Conservation (phyloP, 2,888 invertebrate genomes). For the Agrochola lota region DNA sequence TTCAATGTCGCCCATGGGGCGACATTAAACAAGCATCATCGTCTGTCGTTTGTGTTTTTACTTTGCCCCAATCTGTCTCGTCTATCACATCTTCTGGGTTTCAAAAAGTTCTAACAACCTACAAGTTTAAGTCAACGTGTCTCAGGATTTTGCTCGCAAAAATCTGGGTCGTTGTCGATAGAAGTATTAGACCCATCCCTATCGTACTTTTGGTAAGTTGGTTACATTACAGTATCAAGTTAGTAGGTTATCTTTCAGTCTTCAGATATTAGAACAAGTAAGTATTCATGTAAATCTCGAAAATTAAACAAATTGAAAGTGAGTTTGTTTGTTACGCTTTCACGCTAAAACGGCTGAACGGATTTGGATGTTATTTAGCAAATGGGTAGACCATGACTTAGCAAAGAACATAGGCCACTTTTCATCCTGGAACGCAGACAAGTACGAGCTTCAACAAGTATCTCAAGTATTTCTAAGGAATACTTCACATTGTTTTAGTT, state of each 20-base stretch:
- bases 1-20: no score
- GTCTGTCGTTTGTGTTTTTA: no score
- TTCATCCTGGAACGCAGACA: background rate
- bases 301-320: background rate
- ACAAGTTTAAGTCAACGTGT: background rate
- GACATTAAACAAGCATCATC: no score
- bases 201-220: background rate
- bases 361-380: no score
- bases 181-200: background rate
- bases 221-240: background rate
- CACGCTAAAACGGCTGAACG: no score
- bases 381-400: no score
- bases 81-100: background rate
- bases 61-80: no score
- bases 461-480: slow-evolving; percentile 19
- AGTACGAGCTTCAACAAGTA: slow-evolving; percentile 6
- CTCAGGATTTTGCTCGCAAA: background rate
- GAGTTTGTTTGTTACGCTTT: no score
- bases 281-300: slow-evolving; percentile 9
- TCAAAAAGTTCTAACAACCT: background rate
- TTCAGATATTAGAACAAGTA: background rate
- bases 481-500: slow-evolving; percentile 14
- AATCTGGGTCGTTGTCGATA: background rate
- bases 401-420: no score
- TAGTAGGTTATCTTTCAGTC: slow-evolving; percentile 1